Percentiles rank a stretch among this genome's conserved stretches.
phyloP scores from a whole-genome alignment of 2,888 invertebrate genomes.

The Campoletis raptor region DNA sequence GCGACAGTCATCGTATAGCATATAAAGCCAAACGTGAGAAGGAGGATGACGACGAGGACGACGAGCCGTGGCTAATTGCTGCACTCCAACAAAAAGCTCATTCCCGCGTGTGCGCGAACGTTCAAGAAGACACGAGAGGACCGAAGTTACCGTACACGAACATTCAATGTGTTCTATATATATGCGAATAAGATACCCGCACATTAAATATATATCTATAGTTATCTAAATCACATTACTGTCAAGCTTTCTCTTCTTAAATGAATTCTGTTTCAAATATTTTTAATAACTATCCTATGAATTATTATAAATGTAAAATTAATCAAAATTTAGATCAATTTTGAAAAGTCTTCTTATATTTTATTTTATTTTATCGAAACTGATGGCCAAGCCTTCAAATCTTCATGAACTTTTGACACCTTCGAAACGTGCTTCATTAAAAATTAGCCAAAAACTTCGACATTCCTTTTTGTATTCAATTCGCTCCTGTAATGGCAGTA shows the following conservation, averaged over 20 bases:
- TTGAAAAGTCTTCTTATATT: not conserved
- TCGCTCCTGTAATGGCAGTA: too few species aligned
- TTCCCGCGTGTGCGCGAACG: conserved; percentile 72
- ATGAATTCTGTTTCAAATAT: not conserved
- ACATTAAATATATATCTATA: too few species aligned
- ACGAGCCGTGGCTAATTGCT: conserved; percentile 84
- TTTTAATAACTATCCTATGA: not conserved
- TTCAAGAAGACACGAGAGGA: conserved; percentile 63
- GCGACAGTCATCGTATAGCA: conserved; percentile 66
- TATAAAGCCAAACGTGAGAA: conserved; percentile 62
- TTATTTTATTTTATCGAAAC: too few species aligned
- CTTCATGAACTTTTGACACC: too few species aligned
- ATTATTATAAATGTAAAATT: not conserved
- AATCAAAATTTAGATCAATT: not conserved
- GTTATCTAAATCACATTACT: not conserved
- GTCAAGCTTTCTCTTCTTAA: not conserved
- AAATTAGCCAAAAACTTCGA: too few species aligned
- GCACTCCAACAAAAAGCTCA: conserved; percentile 80
- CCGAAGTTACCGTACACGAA: conserved; percentile 31
- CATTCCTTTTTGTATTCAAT: too few species aligned
- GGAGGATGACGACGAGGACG: conserved; percentile 74
- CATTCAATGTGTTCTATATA: conserved; percentile 15
- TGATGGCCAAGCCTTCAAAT: too few species aligned
- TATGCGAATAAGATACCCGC: conserved; percentile 17
- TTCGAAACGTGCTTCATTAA: too few species aligned